Conservation (phyloP, 1,140 invertebrate genomes). For the Temnothorax longispinosus region DNA sequence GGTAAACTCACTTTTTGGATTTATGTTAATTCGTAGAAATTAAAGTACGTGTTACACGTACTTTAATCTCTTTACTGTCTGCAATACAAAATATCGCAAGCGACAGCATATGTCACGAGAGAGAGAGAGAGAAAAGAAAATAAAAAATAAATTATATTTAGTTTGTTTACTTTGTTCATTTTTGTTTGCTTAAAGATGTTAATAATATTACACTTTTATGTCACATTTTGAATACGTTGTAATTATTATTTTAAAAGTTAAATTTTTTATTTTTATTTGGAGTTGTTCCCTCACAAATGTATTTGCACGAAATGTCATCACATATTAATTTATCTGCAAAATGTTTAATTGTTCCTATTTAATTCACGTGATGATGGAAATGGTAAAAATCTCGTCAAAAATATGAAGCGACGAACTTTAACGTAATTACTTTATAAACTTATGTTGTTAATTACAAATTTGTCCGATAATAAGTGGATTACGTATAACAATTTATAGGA, state of each 20-base stretch:
- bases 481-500: background rate
- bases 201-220: background rate
- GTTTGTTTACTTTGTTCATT: background rate
- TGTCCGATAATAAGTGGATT: background rate
- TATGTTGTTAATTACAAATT: background rate
- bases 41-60: background rate
- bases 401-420: background rate
- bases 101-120: background rate
- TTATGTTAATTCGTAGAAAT: conserved; percentile 19
- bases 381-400: background rate
- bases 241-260: background rate
- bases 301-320: background rate
- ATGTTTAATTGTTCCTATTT: background rate
- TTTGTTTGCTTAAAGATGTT: background rate
- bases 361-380: background rate
- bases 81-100: background rate
- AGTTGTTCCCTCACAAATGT: background rate
- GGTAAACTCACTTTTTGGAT: conserved; percentile 1
- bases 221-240: background rate
- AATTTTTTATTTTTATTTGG: background rate
- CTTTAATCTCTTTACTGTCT: background rate
- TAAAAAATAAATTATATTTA: background rate
- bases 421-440: background rate
- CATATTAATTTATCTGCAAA: background rate
- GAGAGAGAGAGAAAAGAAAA: background rate